Evolutionary conservation across 2,113 vertebrate genomes (phyloP).

Genomic region (Psittacus erithacus): DNA sequence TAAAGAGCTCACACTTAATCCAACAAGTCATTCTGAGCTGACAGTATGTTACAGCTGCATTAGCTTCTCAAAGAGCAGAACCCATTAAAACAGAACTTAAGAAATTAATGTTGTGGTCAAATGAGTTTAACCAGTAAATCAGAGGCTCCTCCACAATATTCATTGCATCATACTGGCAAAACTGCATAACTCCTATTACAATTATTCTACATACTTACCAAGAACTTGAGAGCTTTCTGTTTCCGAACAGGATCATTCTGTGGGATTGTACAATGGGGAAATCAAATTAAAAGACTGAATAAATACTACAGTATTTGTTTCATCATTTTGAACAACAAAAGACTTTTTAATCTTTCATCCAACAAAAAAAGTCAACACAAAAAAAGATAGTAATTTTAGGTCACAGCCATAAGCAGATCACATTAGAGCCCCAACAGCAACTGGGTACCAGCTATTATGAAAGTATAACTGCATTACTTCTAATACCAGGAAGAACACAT

Average conservation of each 20-base stretch:
- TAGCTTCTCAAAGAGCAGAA: not conserved
- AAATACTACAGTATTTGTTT: not conserved
- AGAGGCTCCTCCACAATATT: not conserved
- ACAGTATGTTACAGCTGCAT: not conserved
- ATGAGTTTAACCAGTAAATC: not conserved
- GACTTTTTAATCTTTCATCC: not conserved
- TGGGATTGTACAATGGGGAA: not conserved
- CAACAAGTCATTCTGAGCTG: not conserved
- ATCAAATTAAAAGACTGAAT: not conserved
- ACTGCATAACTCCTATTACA: not conserved
- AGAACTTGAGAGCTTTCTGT: conserved; percentile 53
- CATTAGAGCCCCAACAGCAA: not conserved
- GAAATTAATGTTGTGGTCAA: not conserved
- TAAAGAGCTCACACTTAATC: not conserved
- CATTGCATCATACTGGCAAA: not conserved
- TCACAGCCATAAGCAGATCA: not conserved
- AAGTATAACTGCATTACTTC: not conserved
- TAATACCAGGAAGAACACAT: not conserved
- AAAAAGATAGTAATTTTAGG: not conserved
- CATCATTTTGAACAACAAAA: not conserved
- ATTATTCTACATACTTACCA: conserved; percentile 40
- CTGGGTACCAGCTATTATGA: not conserved
- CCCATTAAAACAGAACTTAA: not conserved
- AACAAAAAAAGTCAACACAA: not conserved
- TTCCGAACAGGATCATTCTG: conserved; percentile 59